A percentile compares a stretch with the other conserved stretches of the same genome.
Evolutionary conservation across 2,797 vertebrate species (phyloP).

Genomic region (Lepus oiostolus): DNA sequence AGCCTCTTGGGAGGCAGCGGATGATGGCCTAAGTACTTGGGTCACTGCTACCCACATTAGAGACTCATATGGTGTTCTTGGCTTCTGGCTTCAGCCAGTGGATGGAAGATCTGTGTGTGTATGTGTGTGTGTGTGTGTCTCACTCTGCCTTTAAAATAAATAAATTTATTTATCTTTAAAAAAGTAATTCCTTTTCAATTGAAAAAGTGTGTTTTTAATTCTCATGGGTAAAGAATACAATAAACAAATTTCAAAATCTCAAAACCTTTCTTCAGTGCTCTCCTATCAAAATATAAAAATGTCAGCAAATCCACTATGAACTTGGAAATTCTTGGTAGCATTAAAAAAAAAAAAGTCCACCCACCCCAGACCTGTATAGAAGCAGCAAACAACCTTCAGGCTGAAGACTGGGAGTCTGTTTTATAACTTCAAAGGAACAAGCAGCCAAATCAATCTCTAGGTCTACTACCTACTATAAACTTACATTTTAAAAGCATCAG

Average conservation of each 20-base stretch:
- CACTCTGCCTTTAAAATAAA: no score
- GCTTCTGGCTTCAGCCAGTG: no score
- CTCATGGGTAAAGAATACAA: slow-evolving; percentile 15
- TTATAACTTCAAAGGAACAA: slow-evolving; percentile 45
- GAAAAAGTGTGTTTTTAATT: neutral
- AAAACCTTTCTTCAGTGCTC: neutral
- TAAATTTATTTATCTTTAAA: no score
- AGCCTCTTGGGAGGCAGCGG: no score
- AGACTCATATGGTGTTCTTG: no score
- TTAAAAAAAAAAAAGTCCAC: slow-evolving; percentile 41
- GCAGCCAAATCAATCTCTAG: slow-evolving; percentile 70
- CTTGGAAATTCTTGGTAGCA: slow-evolving; percentile 1
- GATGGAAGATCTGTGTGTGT: no score
- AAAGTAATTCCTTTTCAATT: neutral
- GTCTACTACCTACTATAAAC: slow-evolving; percentile 78
- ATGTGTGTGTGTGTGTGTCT: no score
- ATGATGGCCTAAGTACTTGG: no score
- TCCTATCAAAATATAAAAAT: slow-evolving; percentile 4
- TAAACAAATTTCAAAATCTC: neutral
- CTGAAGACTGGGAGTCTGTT: slow-evolving; percentile 49
- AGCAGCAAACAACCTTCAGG: neutral
- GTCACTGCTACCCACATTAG: no score
- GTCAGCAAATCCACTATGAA: slow-evolving; percentile 14
- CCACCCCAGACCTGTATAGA: slow-evolving; percentile 17
- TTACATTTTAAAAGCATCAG: slow-evolving; percentile 77